Evolutionary conservation across 2,888 invertebrate genomes (phyloP), one percentile per base, ranked within the genome.

Genomic region (Melieria omissa): DNA sequence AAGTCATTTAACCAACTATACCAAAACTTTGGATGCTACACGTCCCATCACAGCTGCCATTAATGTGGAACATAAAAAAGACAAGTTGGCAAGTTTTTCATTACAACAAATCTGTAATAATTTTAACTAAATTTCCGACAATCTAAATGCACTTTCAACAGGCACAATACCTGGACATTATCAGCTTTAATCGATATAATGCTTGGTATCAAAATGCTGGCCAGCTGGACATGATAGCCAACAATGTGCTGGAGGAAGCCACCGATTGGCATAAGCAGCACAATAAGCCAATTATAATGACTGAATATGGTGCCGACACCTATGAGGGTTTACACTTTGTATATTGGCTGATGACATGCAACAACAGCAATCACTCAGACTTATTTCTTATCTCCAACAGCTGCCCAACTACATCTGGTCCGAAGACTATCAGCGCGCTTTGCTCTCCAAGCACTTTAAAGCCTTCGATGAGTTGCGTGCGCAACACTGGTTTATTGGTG

Each of bases 231-330:
- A 90, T 93, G 85, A 94, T 98, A 73, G 88, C 89, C 0, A 82
- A 87, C 9, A 90, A 91, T 75, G 92, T 97, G 42, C 88, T 91
- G 12, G 88, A 90, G 41, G 97, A 97, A 86, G 93, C 96, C 0
- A 88, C 89, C 9, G 88, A 88, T 5, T 99, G 98, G 97, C 90
- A 92, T 81, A 87, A 89, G 9, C 91, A 90, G 76, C 92, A 93
- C 85, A 91, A 93, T 75, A 97, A 96, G 83, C 97, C 98, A 0
- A 90, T 99, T 45, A 90, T 99, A 73, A 92, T 99, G 89, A 92
- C 95, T 0, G 99, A 99, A 86, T 99, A 99, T 85, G 99, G 99
- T 0, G 98, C 96, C 0, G 99, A 98, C 81, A 95, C 98, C 0
- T 89, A 98, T 79, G 90, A 94, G 62, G 99, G 99, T 65, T 88